These are phyloP conservation scores for Agelaius phoeniceus DNA, from an alignment of 2,113 vertebrate species.

Conservation along the genomic window DNA sequence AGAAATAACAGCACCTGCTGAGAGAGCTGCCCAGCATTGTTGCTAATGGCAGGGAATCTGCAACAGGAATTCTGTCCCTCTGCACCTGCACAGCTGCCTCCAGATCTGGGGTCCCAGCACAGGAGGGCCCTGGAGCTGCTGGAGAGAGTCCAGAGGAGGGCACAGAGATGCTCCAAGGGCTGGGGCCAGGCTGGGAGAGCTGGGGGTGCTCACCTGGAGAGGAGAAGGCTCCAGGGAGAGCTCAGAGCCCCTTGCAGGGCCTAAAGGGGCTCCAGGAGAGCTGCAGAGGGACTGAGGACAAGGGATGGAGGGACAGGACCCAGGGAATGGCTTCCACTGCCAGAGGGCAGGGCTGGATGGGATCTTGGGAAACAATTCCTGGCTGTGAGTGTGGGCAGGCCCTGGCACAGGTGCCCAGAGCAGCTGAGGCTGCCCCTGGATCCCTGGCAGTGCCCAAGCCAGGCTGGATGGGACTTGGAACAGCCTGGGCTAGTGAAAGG, in stretches of 20 bases:
- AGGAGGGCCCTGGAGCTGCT: neutral
- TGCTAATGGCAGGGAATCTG: neutral
- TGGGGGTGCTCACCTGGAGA: neutral
- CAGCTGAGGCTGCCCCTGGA: neutral
- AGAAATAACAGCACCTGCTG: neutral
- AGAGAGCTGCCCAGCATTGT: neutral
- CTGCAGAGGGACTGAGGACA: neutral
- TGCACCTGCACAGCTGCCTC: neutral
- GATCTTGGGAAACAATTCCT: neutral
- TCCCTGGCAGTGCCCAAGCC: neutral
- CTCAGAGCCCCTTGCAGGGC: neutral
- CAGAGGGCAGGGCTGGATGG: neutral
- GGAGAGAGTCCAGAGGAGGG: fast-evolving
- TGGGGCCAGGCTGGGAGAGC: neutral
- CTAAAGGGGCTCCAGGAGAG: neutral
- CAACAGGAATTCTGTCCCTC: neutral
- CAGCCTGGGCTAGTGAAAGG: fast-evolving
- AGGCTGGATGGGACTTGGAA: neutral
- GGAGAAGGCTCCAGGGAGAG: neutral
- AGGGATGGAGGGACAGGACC: neutral
- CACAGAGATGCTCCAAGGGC: fast-evolving
- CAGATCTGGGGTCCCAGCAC: neutral
- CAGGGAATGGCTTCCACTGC: neutral
- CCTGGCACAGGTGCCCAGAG: neutral
- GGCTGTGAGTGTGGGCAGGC: neutral